Conservation (phyloP, 2,888 invertebrate genomes). For the Dinocampus coccinellae region DNA sequence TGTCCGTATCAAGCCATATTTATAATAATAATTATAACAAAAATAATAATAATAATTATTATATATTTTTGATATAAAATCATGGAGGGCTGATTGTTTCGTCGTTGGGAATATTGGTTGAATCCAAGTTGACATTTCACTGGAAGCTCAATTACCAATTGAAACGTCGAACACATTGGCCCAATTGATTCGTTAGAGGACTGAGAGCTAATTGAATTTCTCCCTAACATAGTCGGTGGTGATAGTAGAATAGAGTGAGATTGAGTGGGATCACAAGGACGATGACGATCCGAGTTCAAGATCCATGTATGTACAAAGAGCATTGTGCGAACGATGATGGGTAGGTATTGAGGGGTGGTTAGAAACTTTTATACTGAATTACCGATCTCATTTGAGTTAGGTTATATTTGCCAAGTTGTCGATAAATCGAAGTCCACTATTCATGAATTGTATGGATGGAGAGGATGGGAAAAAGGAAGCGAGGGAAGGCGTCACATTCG, state of each 20-base stretch:
- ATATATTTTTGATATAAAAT: neutral
- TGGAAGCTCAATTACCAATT: constrained; percentile 27
- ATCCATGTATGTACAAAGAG: neutral
- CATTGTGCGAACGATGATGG: neutral
- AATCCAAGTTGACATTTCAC: constrained; percentile 20
- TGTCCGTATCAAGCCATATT: neutral
- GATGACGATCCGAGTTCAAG: neutral
- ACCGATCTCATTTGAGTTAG: constrained; percentile 11
- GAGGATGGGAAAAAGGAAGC: too few relatives aligned
- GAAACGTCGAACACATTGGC: constrained; percentile 17
- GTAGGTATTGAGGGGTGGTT: too few relatives aligned
- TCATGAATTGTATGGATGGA: constrained; percentile 18
- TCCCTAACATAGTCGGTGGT: neutral
- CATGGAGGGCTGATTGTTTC: neutral
- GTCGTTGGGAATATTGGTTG: neutral
- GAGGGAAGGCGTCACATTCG: constrained; percentile 17
- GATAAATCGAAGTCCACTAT: constrained; percentile 20
- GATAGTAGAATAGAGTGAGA: neutral
- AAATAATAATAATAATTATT: too few relatives aligned
- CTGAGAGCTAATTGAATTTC: constrained; percentile 31
- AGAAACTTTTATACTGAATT: constrained; percentile 26
- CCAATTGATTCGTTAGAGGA: constrained; percentile 33
- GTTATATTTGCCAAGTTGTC: constrained; percentile 3
- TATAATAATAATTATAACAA: neutral
- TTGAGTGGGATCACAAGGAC: neutral